Evolutionary conservation across 1,140 invertebrate genomes (phyloP).

Genomic region (Ylistrum balloti): DNA sequence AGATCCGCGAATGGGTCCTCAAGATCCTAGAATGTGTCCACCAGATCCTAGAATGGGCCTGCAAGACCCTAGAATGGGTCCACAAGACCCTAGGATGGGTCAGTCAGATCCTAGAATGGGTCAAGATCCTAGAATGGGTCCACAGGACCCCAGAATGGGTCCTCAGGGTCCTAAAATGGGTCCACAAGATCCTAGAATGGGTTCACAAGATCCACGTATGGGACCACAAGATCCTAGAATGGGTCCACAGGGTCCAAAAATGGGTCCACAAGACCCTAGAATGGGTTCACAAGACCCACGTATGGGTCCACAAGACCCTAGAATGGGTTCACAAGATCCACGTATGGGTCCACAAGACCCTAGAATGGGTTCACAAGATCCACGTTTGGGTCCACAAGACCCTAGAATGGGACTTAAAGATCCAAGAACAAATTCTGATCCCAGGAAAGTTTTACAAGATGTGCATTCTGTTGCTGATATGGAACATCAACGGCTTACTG

Average conservation of each 20-base stretch:
- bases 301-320: not conserved
- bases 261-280: not conserved
- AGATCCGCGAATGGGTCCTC: conserved; percentile 47
- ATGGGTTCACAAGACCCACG: not conserved
- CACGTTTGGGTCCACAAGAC: not conserved
- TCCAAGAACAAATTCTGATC: conserved; percentile 1
- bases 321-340: not conserved
- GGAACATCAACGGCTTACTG: not conserved
- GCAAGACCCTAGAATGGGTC: not conserved
- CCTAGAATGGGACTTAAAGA: not conserved
- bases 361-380: not conserved
- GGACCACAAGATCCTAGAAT: conserved; percentile 41
- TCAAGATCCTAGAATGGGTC: not conserved
- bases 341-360: not conserved
- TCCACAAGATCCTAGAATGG: not conserved
- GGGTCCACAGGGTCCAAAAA: conserved; percentile 49
- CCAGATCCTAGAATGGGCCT: not conserved
- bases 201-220: not conserved
- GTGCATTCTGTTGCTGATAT: not conserved
- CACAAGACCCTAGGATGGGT: not conserved
- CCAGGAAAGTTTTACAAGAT: not conserved
- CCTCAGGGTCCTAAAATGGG: not conserved
- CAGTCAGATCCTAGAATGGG: not conserved
- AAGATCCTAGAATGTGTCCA: not conserved
- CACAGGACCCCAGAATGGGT: not conserved